Evolutionary conservation across 92 coral and sea anemone genomes (phyloP), one percentile per base, ranked within the genome.

Genomic region (Zoanthus sociatus): DNA sequence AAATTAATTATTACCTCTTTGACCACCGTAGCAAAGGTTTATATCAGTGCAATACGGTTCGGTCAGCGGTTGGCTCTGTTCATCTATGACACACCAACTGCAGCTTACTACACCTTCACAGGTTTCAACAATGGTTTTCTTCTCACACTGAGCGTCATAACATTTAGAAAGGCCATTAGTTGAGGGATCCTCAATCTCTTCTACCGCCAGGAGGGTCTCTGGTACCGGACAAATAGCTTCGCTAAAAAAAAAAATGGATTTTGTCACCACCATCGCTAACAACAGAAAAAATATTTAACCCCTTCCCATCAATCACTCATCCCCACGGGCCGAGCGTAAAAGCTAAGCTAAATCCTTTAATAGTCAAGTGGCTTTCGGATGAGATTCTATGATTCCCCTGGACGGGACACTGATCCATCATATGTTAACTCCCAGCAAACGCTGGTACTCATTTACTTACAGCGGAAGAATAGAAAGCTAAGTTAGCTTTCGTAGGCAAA

Each of bases 161-260:
- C 42, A 37, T 37, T 37, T 37, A 2, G 42, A 37, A 37, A 37
- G 42, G 42, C 42, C 42, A 2, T 37, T 77, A 7, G 46, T 53
- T 8, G 92, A 77, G 11, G 77, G 77, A 73, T 73, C 77, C 16
- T 73, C 17, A 6, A 73, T 17, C 46, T 73, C 77, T 33, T 76
- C 83, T 9, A 87, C 78, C 0, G 48, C 37, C 7, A 86, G 79
- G 21, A 89, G 87, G 7, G 88, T 61, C 11, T 92, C 88, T 12
- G 94, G 92, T 1, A 92, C 92, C 5, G 94, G 90, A 70, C 92
- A 92, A 20, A 92, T 82, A 7, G 94, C 70, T 48, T 45, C 72
- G 5, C 94, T 92, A 18, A 0, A 9, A 68, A 0, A 9, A 68
- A 4, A 32, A 64, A n/a, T 26, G 64, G n/a, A 5, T 37, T 37